These are phyloP conservation scores for Colletes collaris DNA, from an alignment of 2,888 invertebrate genomes.

Conservation along the genomic window DNA sequence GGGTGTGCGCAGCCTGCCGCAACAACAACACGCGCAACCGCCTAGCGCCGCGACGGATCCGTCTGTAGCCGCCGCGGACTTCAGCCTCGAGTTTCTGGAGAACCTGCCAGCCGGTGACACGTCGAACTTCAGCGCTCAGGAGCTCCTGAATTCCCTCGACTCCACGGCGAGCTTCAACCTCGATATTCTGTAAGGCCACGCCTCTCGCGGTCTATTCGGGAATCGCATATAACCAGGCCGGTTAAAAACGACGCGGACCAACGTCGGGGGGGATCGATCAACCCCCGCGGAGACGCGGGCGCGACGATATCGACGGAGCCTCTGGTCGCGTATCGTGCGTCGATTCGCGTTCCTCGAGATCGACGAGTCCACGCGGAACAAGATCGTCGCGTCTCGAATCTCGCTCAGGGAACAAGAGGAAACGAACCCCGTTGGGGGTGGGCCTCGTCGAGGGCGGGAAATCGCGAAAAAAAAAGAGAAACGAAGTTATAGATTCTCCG, in stretches of 20 bases:
- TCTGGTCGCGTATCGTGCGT: not conserved
- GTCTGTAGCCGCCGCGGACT: conserved; percentile 85
- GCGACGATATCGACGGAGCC: conserved; percentile 19
- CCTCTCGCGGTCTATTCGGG: conserved; percentile 55
- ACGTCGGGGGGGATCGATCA: conserved; percentile 34
- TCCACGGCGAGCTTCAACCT: conserved; percentile 86
- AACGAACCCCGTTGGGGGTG: not conserved
- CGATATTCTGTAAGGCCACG: conserved; percentile 79
- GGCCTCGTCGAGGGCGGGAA: no score
- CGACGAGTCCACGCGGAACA: conserved; percentile 20
- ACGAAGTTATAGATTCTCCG: no score
- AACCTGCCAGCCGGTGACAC: conserved; percentile 91
- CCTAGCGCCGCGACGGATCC: conserved; percentile 77
- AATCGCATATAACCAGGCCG: conserved; percentile 46
- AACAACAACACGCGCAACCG: conserved; percentile 71
- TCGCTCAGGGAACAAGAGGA: no score
- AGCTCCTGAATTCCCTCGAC: conserved; percentile 92
- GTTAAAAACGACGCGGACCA: conserved; percentile 27
- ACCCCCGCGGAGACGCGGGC: conserved; percentile 12
- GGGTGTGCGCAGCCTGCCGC: conserved; percentile 77
- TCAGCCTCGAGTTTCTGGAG: conserved; percentile 93
- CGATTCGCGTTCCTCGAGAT: conserved; percentile 5
- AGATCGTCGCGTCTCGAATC: conserved; percentile 18
- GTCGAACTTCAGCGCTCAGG: conserved; percentile 91
- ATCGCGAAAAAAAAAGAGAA: no score